Evolutionary conservation across 1,140 invertebrate species (phyloP).

Genomic region (Zaprionus davidi): DNA sequence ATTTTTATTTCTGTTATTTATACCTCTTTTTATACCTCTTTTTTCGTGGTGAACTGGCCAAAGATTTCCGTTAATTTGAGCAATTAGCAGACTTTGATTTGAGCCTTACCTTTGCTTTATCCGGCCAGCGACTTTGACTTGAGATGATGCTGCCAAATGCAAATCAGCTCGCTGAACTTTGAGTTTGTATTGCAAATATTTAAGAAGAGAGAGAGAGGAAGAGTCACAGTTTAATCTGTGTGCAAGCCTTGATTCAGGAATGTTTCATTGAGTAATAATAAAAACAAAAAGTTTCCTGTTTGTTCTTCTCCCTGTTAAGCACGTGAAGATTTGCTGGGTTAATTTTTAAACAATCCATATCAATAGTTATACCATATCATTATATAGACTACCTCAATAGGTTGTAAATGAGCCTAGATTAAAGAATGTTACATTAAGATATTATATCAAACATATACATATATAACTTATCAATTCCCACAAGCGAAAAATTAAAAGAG

Average conservation of each 20-base stretch:
- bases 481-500: too few relatives aligned
- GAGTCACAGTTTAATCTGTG: not conserved
- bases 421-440: too few relatives aligned
- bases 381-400: too few relatives aligned
- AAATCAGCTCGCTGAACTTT: constrained; percentile 5
- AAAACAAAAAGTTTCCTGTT: too few relatives aligned
- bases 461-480: too few relatives aligned
- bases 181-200: not conserved
- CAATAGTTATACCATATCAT: too few relatives aligned
- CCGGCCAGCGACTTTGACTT: not conserved
- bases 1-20: constrained; percentile 43
- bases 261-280: not conserved
- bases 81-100: constrained; percentile 63
- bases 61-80: constrained; percentile 71
- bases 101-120: constrained; percentile 37
- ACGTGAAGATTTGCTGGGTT: too few relatives aligned
- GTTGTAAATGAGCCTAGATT: too few relatives aligned
- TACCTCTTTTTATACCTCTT: constrained; percentile 26
- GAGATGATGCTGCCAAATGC: not conserved
- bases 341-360: too few relatives aligned
- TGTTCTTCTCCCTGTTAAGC: too few relatives aligned
- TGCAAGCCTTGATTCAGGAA: not conserved
- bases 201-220: not conserved
- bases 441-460: too few relatives aligned
- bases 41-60: constrained; percentile 21